These are phyloP conservation scores for Diabrotica undecimpunctata DNA, from an alignment of 1,140 invertebrate species.

Conservation along the genomic window DNA sequence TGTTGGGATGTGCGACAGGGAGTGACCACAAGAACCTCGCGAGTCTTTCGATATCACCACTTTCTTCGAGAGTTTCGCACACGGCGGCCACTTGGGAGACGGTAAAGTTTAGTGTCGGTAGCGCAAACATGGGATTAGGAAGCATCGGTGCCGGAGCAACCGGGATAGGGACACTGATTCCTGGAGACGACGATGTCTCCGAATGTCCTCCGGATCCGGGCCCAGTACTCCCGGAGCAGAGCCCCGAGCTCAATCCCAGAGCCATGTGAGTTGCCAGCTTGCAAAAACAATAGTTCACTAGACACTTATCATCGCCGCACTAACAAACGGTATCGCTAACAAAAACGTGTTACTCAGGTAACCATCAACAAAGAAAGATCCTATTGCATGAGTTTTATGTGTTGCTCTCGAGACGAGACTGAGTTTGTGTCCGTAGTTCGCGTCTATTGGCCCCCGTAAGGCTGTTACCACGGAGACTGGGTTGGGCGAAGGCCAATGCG, in stretches of 20 bases:
- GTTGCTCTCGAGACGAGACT: conserved; percentile 33
- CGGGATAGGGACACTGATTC: conserved; percentile 46
- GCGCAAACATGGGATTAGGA: conserved; percentile 75
- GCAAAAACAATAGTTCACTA: conserved; percentile 7
- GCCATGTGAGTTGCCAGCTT: conserved; percentile 48
- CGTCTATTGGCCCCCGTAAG: conserved; percentile 32
- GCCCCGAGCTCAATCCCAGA: conserved; percentile 46
- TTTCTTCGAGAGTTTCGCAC: conserved; percentile 98
- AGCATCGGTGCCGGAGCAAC: conserved; percentile 54
- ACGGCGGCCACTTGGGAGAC: conserved; percentile 94
- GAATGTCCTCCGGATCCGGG: conserved; percentile 44
- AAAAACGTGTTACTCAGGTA: conserved; percentile 12
- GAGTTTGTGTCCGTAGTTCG: conserved; percentile 18
- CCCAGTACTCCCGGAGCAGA: conserved; percentile 42
- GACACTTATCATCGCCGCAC: conserved; percentile 9
- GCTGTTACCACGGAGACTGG: conserved; percentile 36
- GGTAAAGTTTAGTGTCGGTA: conserved; percentile 87
- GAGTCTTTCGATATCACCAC: conserved; percentile 93
- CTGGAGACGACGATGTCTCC: conserved; percentile 48
- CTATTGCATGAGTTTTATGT: conserved; percentile 24
- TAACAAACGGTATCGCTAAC: neutral
- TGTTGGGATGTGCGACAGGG: conserved; percentile 88
- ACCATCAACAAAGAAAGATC: conserved; percentile 16
- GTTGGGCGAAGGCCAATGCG: conserved; percentile 31
- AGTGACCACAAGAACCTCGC: conserved; percentile 96